Evolutionary conservation across 2,797 vertebrate species (phyloP).

Genomic region (Enteromius viviparus): DNA sequence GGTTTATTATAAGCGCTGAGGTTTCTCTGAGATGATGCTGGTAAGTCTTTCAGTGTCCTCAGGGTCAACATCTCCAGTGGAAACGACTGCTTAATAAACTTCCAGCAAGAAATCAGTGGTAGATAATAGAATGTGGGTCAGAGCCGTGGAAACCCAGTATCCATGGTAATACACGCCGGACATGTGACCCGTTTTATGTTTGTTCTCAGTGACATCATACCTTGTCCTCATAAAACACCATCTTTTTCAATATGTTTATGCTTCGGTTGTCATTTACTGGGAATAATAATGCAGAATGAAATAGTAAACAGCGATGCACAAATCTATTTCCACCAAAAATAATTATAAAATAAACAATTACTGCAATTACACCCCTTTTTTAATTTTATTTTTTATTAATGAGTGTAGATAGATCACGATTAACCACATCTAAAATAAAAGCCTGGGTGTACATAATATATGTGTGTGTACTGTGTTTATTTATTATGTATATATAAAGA

Average conservation of each 20-base stretch:
- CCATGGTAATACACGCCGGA: slow-evolving; percentile 53
- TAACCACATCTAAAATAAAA: too few species aligned
- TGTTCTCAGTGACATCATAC: slow-evolving; percentile 17
- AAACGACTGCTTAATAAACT: slow-evolving; percentile 41
- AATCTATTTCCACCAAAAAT: neutral
- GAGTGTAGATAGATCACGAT: too few species aligned
- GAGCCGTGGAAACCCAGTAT: slow-evolving; percentile 58
- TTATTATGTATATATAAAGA: too few species aligned
- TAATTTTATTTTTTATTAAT: neutral
- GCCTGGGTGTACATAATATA: too few species aligned
- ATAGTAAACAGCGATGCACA: neutral
- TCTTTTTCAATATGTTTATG: slow-evolving; percentile 2
- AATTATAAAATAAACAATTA: neutral
- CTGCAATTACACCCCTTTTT: neutral
- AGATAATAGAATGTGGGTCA: slow-evolving; percentile 62
- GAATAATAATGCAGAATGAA: neutral
- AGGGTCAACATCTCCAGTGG: slow-evolving; percentile 7
- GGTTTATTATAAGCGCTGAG: slow-evolving; percentile 39
- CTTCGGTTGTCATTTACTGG: neutral
- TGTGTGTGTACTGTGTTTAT: too few species aligned
- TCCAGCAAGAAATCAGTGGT: slow-evolving; percentile 29
- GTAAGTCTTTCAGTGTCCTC: slow-evolving; percentile 19
- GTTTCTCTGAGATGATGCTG: slow-evolving; percentile 24
- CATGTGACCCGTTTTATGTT: slow-evolving; percentile 48
- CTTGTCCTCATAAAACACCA: slow-evolving; percentile 1